These are phyloP conservation scores for Drosophila barbarae DNA, from an alignment of 2,888 invertebrate genomes.

Conservation along the genomic window DNA sequence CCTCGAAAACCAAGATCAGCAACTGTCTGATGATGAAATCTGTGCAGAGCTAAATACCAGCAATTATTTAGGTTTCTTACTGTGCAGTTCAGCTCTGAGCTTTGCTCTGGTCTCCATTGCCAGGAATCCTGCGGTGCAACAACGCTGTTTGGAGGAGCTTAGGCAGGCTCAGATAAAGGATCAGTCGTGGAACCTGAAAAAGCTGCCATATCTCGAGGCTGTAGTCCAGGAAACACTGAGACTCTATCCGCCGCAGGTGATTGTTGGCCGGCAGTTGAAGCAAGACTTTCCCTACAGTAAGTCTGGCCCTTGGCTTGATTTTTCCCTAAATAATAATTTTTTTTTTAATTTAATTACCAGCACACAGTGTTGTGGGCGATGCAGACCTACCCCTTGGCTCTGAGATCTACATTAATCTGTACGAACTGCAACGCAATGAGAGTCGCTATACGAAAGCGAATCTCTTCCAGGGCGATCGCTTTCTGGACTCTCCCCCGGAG, in stretches of 20 bases:
- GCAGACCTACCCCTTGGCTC: constrained; percentile 58
- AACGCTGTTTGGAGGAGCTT: constrained; percentile 51
- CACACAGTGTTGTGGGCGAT: constrained; percentile 52
- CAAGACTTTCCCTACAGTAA: constrained; percentile 61
- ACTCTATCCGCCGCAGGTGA: constrained; percentile 83
- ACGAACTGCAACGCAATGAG: constrained; percentile 50
- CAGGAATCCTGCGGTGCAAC: constrained; percentile 60
- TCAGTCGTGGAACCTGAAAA: constrained; percentile 5
- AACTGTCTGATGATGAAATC: constrained; percentile 41
- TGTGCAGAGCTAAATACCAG: constrained; percentile 54
- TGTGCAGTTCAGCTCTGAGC: constrained; percentile 55
- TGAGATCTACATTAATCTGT: constrained; percentile 59
- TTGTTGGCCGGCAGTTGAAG: constrained; percentile 53
- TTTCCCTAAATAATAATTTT: too few relatives aligned
- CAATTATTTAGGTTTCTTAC: constrained; percentile 52
- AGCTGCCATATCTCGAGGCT: constrained; percentile 50
- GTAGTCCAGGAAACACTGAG: constrained; percentile 83
- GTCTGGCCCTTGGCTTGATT: constrained; percentile 11
- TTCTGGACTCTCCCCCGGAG: constrained; percentile 20
- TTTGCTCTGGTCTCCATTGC: constrained; percentile 58
- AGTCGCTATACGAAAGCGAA: constrained; percentile 27
- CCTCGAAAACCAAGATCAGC: constrained; percentile 8
- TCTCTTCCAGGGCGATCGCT: constrained; percentile 59
- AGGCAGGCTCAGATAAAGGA: neutral
- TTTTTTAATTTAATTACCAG: constrained; percentile 26